Evolutionary conservation across 2,888 invertebrate genomes (phyloP).

Genomic region (Perizoma affinitatum): DNA sequence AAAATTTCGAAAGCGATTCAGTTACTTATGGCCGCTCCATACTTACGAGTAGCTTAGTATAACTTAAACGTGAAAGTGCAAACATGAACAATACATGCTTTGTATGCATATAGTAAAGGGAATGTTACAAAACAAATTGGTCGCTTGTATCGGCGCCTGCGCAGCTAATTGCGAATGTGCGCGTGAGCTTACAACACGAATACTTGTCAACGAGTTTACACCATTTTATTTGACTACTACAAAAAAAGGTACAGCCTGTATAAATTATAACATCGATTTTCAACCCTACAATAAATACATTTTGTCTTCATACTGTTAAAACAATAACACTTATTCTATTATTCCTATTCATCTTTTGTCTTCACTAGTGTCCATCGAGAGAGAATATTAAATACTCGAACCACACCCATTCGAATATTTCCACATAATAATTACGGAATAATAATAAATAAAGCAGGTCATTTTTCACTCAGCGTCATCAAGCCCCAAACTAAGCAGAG

Average conservation of each 20-base stretch:
- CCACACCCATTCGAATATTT: neutral
- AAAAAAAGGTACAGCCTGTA: neutral
- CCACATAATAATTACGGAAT: too few species aligned
- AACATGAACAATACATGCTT: slow-evolving; percentile 35
- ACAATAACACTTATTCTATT: too few species aligned
- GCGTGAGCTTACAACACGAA: slow-evolving; percentile 33
- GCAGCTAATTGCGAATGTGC: slow-evolving; percentile 36
- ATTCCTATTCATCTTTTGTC: too few species aligned
- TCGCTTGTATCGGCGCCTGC: slow-evolving; percentile 34
- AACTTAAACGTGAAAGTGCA: slow-evolving; percentile 40
- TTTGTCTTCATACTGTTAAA: too few species aligned
- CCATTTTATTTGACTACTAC: slow-evolving; percentile 8
- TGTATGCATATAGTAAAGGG: slow-evolving; percentile 27
- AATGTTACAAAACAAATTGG: slow-evolving; percentile 42
- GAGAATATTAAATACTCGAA: too few species aligned
- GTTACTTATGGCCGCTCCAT: slow-evolving; percentile 21
- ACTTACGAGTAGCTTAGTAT: slow-evolving; percentile 21
- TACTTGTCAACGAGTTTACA: slow-evolving; percentile 24
- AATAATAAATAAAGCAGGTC: too few species aligned
- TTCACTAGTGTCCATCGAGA: too few species aligned
- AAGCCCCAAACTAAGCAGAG: too few species aligned
- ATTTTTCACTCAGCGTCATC: too few species aligned
- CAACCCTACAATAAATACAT: too few species aligned
- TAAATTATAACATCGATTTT: too few species aligned
- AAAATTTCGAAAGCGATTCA: slow-evolving; percentile 21